phyloP scores from a whole-genome alignment of 2,888 invertebrate species.

The Heterodera filipjevi region DNA sequence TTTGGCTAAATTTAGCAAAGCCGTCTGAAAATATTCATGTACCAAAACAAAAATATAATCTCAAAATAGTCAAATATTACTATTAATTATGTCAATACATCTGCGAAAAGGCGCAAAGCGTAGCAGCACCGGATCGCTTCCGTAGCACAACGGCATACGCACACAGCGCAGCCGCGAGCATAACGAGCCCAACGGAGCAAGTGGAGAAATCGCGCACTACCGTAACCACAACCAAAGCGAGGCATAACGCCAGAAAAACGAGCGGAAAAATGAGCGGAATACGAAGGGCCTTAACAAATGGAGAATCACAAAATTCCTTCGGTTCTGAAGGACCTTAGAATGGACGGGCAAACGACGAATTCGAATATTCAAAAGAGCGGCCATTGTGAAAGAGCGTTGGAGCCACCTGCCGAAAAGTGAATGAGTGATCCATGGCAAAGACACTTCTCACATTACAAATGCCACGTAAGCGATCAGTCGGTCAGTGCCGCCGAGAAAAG shows the following conservation, averaged over 20 bases:
- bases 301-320: not conserved
- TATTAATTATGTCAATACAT: slow-evolving; percentile 32
- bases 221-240: slow-evolving; percentile 49
- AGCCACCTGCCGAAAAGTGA: slow-evolving; percentile 45
- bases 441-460: slow-evolving; percentile 47
- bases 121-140: slow-evolving; percentile 35
- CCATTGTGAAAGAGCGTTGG: slow-evolving; percentile 61
- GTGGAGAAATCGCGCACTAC: slow-evolving; percentile 50
- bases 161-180: slow-evolving; percentile 23
- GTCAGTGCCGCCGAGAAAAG: slow-evolving; percentile 54
- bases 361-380: slow-evolving; percentile 59
- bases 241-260: slow-evolving; percentile 55
- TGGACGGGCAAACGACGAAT: slow-evolving; percentile 47
- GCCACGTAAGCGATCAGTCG: slow-evolving; percentile 56
- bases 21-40: slow-evolving; percentile 30
- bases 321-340: slow-evolving; percentile 46
- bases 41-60: no score
- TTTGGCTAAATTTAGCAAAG: slow-evolving; percentile 31
- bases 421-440: not conserved
- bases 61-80: no score
- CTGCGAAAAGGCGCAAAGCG: slow-evolving; percentile 32
- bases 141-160: slow-evolving; percentile 39
- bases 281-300: slow-evolving; percentile 36
- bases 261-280: slow-evolving; percentile 58
- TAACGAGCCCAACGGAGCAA: slow-evolving; percentile 30